Base-by-base conservation (phyloP, 2,113 vertebrate genomes). In the Piprites chloris region DNA sequence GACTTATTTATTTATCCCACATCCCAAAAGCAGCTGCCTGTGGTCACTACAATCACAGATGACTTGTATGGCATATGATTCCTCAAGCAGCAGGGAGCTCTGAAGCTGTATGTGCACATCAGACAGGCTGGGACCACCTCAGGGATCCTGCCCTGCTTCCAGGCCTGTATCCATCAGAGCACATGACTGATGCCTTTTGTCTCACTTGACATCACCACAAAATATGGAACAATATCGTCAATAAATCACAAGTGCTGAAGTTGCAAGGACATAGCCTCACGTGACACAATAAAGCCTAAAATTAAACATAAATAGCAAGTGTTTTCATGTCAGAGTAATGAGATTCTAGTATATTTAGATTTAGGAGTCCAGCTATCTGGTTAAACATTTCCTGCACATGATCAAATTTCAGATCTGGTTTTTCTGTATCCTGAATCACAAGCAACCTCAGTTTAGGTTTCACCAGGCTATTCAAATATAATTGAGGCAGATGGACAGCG, bases 281-380 rank as follows among this genome's bases (percentile, higher is more conserved):
- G 15, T 47, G 33, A 81, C 9, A 9, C 35, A 67, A 12, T n/a
- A 74, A 85, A 78, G 30, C 14, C 26, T 55, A 58, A 78, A 81
- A 74, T 27, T 2, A 81, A 91, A 87, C 24, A 86, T 32, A 96
- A 93, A 87, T 42, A 87, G 19, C 17, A 89, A 92, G 10, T 6
- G 21, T 46, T 69, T 71, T 47, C 26, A 55, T 8, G 9, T 72
- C 58, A n/a, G 35, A 68, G 15, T 39, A 37, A 32, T 37, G 44
- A 91, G 52, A 88, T 65, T 69, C n/a, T 50, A 58, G 9, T 7
- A 33, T 41, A 68, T 55, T 68, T 50, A 84, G 23, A 58, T 81
- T 71, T 37, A 66, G 15, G n/a, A 87, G 52, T 24, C 69, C 30
- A 32, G 41, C 21, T 71, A 66, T 24, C n/a, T 42, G 61, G 42